A percentile compares a stretch with the other conserved stretches of the same genome.
Conservation (phyloP, 1,140 invertebrate species). For the Drosophila leontia region DNA sequence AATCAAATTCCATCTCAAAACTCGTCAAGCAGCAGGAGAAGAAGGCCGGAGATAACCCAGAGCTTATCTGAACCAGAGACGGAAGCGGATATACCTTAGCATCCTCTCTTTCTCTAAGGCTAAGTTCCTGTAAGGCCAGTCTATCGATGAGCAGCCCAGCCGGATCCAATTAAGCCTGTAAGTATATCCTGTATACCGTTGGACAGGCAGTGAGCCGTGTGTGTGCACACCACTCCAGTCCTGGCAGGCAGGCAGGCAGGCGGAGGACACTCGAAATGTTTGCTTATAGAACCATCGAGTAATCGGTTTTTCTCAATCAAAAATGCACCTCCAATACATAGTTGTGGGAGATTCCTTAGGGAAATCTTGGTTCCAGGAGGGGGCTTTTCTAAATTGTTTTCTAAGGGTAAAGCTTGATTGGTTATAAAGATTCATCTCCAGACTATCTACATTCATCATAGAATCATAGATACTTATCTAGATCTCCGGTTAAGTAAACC, state of each 20-base stretch:
- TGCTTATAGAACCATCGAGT: not conserved
- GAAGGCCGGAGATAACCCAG: not conserved
- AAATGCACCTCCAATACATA: not conserved
- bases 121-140: not conserved
- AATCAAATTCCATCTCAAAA: not conserved
- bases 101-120: not conserved
- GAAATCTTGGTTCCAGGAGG: too few relatives aligned
- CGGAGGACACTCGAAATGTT: not conserved
- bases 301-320: not conserved
- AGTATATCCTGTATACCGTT: slow-evolving; percentile 22
- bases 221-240: slow-evolving; percentile 1
- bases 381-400: too few relatives aligned
- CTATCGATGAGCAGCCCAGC: slow-evolving; percentile 14
- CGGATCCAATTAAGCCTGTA: slow-evolving; percentile 21
- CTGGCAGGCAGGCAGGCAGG: slow-evolving; percentile 6
- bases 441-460: too few relatives aligned
- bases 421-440: too few relatives aligned
- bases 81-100: not conserved
- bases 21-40: not conserved
- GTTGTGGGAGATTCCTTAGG: too few relatives aligned
- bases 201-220: not conserved
- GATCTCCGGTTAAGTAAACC: not conserved
- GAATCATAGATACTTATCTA: too few relatives aligned
- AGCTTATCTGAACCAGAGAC: not conserved
- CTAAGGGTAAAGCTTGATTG: too few relatives aligned